A percentile compares a stretch with the other conserved stretches of the same genome.
Conservation (phyloP, 2,888 invertebrate species). For the Campopleginae sp. region DNA sequence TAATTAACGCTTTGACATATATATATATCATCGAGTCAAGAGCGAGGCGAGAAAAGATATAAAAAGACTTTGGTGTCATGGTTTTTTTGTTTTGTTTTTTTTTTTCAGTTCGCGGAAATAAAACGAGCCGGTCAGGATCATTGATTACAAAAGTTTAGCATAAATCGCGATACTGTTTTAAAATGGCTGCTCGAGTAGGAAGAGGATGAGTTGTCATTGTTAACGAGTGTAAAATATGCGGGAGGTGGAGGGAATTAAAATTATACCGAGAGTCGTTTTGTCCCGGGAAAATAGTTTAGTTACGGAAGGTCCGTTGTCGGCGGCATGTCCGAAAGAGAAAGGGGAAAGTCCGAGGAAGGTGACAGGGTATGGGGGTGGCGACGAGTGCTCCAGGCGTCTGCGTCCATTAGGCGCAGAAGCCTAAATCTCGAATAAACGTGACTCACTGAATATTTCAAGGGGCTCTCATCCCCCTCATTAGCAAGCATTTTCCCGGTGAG, state of each 20-base stretch:
- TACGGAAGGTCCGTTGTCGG: constrained; percentile 42
- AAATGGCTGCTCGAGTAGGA: neutral
- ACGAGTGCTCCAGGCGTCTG: constrained; percentile 49
- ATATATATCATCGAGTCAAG: constrained; percentile 46
- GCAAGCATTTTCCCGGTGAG: constrained; percentile 67
- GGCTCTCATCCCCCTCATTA: constrained; percentile 68
- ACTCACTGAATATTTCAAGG: constrained; percentile 70
- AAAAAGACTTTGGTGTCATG: constrained; percentile 21
- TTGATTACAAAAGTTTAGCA: neutral
- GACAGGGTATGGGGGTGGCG: constrained; percentile 23
- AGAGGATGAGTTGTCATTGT: neutral
- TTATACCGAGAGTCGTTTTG: constrained; percentile 31
- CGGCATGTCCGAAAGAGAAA: constrained; percentile 22
- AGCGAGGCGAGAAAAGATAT: neutral
- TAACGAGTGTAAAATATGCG: constrained; percentile 25
- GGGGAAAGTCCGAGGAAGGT: constrained; percentile 27
- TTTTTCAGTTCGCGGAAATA: constrained; percentile 12
- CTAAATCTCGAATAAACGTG: constrained; percentile 72
- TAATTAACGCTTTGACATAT: constrained; percentile 77
- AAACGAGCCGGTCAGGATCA: neutral
- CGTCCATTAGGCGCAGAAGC: constrained; percentile 69
- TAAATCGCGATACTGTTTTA: neutral
- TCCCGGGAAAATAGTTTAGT: constrained; percentile 56
- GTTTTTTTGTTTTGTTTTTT: constrained; percentile 38
- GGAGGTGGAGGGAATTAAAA: constrained; percentile 2